A percentile compares a stretch with the other conserved stretches of the same genome.
phyloP scores from a whole-genome alignment of 2,797 vertebrate genomes.

The Poecilia wingei region DNA sequence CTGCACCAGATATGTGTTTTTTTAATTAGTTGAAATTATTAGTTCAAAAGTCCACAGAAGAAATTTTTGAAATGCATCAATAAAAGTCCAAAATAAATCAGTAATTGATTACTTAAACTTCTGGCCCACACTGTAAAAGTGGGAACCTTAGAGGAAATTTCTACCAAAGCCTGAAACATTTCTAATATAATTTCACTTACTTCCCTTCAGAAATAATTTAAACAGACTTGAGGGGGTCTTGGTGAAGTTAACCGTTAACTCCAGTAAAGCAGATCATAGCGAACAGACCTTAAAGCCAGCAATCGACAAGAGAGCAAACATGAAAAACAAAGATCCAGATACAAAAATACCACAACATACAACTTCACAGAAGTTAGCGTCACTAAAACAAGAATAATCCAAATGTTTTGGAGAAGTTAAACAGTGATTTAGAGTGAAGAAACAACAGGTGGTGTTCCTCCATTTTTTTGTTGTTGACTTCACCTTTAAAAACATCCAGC shows the following conservation, averaged over 20 bases:
- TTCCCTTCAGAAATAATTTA: slow-evolving; percentile 37
- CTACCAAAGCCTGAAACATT: background rate
- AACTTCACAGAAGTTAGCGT: slow-evolving; percentile 99
- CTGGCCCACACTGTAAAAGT: background rate
- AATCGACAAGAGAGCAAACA: slow-evolving; percentile 31
- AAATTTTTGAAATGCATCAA: background rate
- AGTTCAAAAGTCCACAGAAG: background rate
- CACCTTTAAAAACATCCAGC: slow-evolving; percentile 27
- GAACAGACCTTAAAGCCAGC: background rate
- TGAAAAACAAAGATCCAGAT: slow-evolving; percentile 86
- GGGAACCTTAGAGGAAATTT: background rate
- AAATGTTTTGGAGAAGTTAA: slow-evolving; percentile 30
- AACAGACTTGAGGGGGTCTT: slow-evolving; percentile 34
- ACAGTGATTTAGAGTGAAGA: slow-evolving; percentile 29
- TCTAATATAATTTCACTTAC: slow-evolving; percentile 26
- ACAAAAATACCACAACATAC: slow-evolving; percentile 88
- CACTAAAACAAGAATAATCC: slow-evolving; percentile 43
- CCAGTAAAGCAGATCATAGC: slow-evolving; percentile 16
- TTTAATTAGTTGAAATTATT: background rate
- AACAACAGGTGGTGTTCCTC: slow-evolving; percentile 38
- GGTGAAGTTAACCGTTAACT: slow-evolving; percentile 25
- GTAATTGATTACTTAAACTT: background rate
- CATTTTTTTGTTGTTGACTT: slow-evolving; percentile 19
- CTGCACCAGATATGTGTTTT: background rate
- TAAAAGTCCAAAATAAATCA: background rate